phyloP scores from a whole-genome alignment of 2,888 invertebrate genomes.

The Romanomermis culicivorax region DNA sequence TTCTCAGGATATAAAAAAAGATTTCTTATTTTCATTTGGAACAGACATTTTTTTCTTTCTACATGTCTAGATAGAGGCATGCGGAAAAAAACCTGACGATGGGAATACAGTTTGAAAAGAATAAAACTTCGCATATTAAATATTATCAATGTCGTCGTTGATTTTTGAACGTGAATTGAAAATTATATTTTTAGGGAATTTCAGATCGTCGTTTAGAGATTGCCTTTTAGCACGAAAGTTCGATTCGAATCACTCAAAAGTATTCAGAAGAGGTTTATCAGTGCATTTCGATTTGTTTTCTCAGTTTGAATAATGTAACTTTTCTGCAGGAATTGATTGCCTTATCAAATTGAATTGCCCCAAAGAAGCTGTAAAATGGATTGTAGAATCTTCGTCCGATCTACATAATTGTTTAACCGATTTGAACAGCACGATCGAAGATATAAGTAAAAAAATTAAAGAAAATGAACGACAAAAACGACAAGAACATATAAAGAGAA shows the following conservation, averaged over 20 bases:
- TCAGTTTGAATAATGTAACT: not conserved
- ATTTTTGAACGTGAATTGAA: too few species aligned
- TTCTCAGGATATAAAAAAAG: too few species aligned
- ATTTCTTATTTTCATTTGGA: too few species aligned
- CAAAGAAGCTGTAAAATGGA: not conserved
- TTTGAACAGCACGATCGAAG: not conserved
- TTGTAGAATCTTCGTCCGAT: not conserved
- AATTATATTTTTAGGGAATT: too few species aligned
- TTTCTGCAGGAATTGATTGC: not conserved
- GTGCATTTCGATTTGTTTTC: not conserved
- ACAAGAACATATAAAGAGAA: not conserved
- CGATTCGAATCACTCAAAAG: constrained; percentile 55
- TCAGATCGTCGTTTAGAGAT: constrained; percentile 51
- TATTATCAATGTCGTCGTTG: too few species aligned
- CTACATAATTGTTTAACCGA: not conserved
- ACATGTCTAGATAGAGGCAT: too few species aligned
- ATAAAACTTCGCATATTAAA: constrained; percentile 8
- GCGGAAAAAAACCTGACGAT: not conserved
- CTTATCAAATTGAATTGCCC: not conserved
- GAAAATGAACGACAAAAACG: not conserved
- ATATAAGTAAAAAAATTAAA: not conserved
- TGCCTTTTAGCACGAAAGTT: constrained; percentile 53
- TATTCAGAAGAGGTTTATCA: constrained; percentile 38
- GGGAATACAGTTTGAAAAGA: not conserved
- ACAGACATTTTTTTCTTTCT: too few species aligned